Evolutionary conservation across 2,888 invertebrate species (phyloP).

Genomic region (Phytoseiulus persimilis): DNA sequence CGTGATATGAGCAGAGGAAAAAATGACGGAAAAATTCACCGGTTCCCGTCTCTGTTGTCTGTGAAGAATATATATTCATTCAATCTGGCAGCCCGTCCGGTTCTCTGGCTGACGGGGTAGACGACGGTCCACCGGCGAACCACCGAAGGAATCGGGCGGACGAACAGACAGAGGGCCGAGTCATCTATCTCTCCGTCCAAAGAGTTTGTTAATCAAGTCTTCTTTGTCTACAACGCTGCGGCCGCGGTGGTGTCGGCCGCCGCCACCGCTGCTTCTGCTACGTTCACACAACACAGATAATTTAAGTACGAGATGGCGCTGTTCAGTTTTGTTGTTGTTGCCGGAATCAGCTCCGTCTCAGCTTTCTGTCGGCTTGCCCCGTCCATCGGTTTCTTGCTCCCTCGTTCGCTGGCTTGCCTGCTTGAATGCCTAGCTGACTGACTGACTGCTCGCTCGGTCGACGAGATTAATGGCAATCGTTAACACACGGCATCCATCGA

Average conservation of each 20-base stretch:
- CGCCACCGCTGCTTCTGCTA: neutral
- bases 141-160: neutral
- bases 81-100: neutral
- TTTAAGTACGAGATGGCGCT: neutral
- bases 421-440: neutral
- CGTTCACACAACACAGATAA: neutral
- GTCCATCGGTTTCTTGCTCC: neutral
- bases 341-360: neutral
- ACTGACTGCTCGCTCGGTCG: neutral
- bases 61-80: neutral
- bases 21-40: neutral
- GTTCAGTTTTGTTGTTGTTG: neutral
- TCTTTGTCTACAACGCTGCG: neutral
- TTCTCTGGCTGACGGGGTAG: neutral
- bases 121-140: neutral
- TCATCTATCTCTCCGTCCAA: neutral
- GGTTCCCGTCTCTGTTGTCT: neutral
- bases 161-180: neutral
- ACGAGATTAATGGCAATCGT: slow-evolving; percentile 5
- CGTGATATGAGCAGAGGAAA: neutral
- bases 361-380: neutral
- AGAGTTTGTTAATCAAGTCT: neutral
- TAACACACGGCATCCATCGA: slow-evolving; percentile 5
- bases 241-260: neutral
- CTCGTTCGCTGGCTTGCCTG: neutral